Conservation (phyloP, 2,888 invertebrate genomes). For the Trachelus tabidus region DNA sequence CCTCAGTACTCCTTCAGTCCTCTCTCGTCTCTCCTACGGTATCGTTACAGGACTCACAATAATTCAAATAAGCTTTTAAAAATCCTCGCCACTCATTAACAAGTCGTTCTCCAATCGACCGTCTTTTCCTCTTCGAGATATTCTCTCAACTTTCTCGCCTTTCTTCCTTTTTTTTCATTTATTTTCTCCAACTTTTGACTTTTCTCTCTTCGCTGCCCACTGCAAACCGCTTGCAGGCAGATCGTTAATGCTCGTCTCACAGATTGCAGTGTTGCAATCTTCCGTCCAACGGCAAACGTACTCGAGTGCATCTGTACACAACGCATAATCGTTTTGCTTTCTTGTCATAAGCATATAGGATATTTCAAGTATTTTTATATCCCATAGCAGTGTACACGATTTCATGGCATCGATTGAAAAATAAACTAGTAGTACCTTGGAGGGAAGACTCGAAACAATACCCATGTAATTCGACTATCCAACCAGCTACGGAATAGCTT, state of each 20-base stretch:
- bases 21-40: not conserved
- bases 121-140: not conserved
- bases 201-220: not conserved
- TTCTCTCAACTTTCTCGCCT: not conserved
- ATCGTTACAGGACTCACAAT: not conserved
- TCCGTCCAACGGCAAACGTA: no score
- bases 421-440: conserved; percentile 15
- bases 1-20: not conserved
- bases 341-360: not conserved
- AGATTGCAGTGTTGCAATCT: not conserved
- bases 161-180: not conserved
- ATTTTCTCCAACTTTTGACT: not conserved
- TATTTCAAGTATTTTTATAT: not conserved
- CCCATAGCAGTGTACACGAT: not conserved
- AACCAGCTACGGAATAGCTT: conserved; percentile 10
- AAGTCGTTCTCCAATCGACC: not conserved
- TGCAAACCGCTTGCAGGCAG: not conserved
- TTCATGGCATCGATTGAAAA: conserved; percentile 32
- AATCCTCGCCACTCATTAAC: not conserved
- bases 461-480: conserved; percentile 48
- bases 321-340: not conserved
- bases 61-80: not conserved
- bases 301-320: not conserved
- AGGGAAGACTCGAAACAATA: conserved; percentile 37
- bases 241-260: not conserved